Percentiles rank a stretch among this genome's conserved stretches.
phyloP scores from a whole-genome alignment of 2,797 vertebrate genomes.

The Lophius americanus region DNA sequence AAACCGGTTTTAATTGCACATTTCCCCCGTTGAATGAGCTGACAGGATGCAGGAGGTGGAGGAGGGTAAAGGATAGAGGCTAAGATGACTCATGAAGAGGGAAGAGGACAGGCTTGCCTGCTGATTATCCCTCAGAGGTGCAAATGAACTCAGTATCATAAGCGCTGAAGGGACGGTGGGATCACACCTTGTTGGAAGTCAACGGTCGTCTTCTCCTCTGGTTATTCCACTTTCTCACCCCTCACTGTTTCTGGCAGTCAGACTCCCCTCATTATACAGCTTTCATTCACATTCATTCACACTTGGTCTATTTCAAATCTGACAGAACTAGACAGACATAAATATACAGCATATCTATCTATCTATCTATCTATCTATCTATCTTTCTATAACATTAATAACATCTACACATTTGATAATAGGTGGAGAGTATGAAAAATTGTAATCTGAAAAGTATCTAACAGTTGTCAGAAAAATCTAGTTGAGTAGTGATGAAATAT shows the following conservation, averaged over 20 bases:
- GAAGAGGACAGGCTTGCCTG: slow-evolving; percentile 39
- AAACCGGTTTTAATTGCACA: slow-evolving; percentile 62
- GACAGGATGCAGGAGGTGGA: slow-evolving; percentile 47
- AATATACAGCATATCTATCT: not conserved
- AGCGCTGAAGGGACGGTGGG: slow-evolving; percentile 40
- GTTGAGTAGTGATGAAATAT: too few relatives aligned
- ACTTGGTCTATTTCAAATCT: slow-evolving; percentile 15
- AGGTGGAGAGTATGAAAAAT: too few relatives aligned
- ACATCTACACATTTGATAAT: too few relatives aligned
- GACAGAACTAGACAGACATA: too few relatives aligned
- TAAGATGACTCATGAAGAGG: slow-evolving; percentile 37
- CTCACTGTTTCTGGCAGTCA: slow-evolving; percentile 10
- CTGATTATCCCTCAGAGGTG: slow-evolving; percentile 65
- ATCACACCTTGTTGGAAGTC: slow-evolving; percentile 55
- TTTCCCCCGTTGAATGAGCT: slow-evolving; percentile 44
- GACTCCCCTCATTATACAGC: slow-evolving; percentile 27
- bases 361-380: not conserved
- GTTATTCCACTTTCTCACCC: slow-evolving; percentile 31
- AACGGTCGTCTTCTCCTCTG: slow-evolving; percentile 45
- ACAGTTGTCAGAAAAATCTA: too few relatives aligned
- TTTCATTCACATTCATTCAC: slow-evolving; percentile 31
- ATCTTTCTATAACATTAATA: too few relatives aligned
- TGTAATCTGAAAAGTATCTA: too few relatives aligned
- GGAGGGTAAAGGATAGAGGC: slow-evolving; percentile 56
- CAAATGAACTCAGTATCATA: slow-evolving; percentile 66